Evolutionary conservation across 2,113 vertebrate genomes (phyloP), one percentile per base, ranked within the genome.

Genomic region (Turnix velox): DNA sequence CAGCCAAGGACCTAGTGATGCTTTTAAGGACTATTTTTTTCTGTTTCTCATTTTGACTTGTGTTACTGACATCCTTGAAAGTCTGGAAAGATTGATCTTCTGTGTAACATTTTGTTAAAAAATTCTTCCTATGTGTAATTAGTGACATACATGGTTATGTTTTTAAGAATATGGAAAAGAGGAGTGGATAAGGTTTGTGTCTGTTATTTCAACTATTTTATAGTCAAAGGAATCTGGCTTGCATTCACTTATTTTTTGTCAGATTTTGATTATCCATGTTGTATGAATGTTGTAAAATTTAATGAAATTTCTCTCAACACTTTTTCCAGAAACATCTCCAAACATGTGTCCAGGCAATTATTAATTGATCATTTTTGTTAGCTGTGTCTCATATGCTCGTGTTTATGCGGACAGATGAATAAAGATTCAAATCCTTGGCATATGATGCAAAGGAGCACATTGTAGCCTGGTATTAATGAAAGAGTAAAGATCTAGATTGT

Each of bases 1-100:
- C 58, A 95, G 55, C 67, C 27, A 3, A 5, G 7, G 87, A 68
- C 62, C 42, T 59, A 68, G 72, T 63, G 33, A 71, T 91, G 69
- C 51, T 92, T 95, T 87, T 72, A 90, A 83, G 37, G 45, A 69
- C 83, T 81, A 54, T 12, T 55, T 92, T 96, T 95, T 84, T 49
- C 61, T 87, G 6, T 43, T 83, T 87, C 43, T 85, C 16, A 62
- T 33, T 78, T 51, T 92, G 25, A 18, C 42, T 88, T 66, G 78
- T 7, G 18, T 62, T 54, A 87, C 39, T 31, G 84, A 59, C 27
- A 68, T 25, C 37, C 40, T 55, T 52, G 92, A n/a, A n/a, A 1
- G 84, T 96, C 46, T 72, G 68, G 39, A 84, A 40, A 84, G 15
- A 55, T 13, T 20, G 18, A 23, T 22, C 79, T 88, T 69, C 46